Evolutionary conservation across 2,888 invertebrate species (phyloP), one percentile per base, ranked within the genome.

Genomic region (Stenurella melanura): DNA sequence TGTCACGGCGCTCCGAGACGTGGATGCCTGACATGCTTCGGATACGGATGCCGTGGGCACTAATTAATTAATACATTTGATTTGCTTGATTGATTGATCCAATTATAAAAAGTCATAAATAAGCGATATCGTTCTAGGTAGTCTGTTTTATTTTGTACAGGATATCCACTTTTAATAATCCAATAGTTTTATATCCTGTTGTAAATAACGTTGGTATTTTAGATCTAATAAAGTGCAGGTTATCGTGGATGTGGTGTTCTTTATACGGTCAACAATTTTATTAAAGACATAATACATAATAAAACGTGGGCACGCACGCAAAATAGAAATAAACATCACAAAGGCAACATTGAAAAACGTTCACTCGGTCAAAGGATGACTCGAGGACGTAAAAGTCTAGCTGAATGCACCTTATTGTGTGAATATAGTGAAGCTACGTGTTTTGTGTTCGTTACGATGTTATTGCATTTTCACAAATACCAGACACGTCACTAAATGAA

Each of bases 231-330:
- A 42, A 42, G 42, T 4, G 42, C 12, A 42, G 7, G 15, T 12
- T 42, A 42, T 42, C 15, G 7, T 42, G 42, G 12, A 42, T 11
- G 2, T 4, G 50, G 50, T 50, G 50, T 1, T 50, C 50, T 50
- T 50, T 50, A n/a, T 50, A 50, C 50, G 50, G 15, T 50, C 50
- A 50, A 50, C 50, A 50, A 50, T 50, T 9, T 34, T 34, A 50
- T 50, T 50, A 50, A 50, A 4, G n/a, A n/a, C n/a, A 50, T 50
- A 50, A 50, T 50, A 50, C n/a, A n/a, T 50, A 50, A 50, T 50
- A 50, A 50, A 50, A 50, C 50, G 50, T 50, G n/a, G 50, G n/a
- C 50, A 50, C 50, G 50, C 50, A 50, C 50, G 50, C 50, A n/a
- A 50, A 50, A 50, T 50, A 50, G 50, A 50, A 50, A 50, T 50